Conservation (phyloP, 2,888 invertebrate species). For the Chydorus sphaericus region DNA sequence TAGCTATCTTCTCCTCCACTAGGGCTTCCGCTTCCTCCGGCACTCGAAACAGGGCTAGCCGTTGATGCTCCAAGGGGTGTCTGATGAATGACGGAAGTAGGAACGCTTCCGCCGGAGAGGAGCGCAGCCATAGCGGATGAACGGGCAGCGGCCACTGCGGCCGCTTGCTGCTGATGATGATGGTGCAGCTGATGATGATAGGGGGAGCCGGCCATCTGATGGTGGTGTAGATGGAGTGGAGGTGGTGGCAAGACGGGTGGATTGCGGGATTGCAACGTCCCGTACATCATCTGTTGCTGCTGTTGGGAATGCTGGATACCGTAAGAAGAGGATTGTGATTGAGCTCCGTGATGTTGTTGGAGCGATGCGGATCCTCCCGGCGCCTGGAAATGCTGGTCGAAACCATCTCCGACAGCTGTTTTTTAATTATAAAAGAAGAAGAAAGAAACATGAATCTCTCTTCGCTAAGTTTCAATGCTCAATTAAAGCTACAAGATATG, state of each 20-base stretch:
- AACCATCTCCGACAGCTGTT: slow-evolving; percentile 1
- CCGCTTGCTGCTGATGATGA: slow-evolving; percentile 21
- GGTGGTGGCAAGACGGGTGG: background rate
- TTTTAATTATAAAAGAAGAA: background rate
- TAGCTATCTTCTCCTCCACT: slow-evolving; percentile 63
- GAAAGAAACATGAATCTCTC: too few species aligned
- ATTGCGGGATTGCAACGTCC: background rate
- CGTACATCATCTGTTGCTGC: slow-evolving; percentile 29
- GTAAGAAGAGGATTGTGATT: slow-evolving; percentile 22
- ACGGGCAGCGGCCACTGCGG: too few species aligned
- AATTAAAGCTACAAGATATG: too few species aligned
- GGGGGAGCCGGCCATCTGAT: slow-evolving; percentile 25
- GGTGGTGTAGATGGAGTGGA: slow-evolving; percentile 25
- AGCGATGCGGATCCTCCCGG: slow-evolving; percentile 46
- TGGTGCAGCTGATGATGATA: slow-evolving; percentile 28
- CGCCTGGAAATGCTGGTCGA: slow-evolving; percentile 34
- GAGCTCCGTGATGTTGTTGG: too few species aligned
- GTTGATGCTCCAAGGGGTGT: slow-evolving; percentile 32
- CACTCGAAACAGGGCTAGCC: slow-evolving; percentile 12
- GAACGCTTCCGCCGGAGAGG: slow-evolving; percentile 18
- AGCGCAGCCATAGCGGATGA: background rate
- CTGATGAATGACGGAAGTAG: slow-evolving; percentile 44
- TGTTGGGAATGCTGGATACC: slow-evolving; percentile 24
- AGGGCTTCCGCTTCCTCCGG: slow-evolving; percentile 5
- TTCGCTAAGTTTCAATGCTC: too few species aligned